A percentile compares a stretch with the other conserved stretches of the same genome.
phyloP scores from a whole-genome alignment of 2,113 vertebrate genomes.

The Ophthalmolycus amberensis region DNA sequence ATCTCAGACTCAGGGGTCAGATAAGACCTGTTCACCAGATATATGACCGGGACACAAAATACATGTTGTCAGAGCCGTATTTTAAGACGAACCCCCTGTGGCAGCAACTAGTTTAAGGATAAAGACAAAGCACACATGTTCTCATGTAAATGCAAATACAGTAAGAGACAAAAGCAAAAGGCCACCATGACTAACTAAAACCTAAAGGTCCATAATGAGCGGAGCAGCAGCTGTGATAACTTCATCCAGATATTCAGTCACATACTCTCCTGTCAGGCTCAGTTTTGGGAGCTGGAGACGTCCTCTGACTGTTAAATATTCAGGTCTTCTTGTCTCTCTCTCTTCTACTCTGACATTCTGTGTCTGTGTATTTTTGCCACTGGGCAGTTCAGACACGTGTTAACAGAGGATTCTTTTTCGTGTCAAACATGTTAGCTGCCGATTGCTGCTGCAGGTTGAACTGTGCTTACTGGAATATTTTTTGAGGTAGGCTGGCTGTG shows the following conservation, averaged over 20 bases:
- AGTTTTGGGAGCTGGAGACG: constrained; percentile 7
- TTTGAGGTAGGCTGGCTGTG: neutral
- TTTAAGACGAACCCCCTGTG: neutral
- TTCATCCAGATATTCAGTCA: neutral
- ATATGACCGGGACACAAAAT: neutral
- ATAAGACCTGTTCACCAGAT: no score
- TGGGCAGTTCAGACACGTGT: neutral
- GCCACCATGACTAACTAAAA: neutral
- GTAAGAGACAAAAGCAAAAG: no score
- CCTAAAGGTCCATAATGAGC: no score
- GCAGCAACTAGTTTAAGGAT: neutral
- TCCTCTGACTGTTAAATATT: constrained; percentile 24
- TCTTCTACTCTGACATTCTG: neutral
- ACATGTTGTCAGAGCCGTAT: neutral
- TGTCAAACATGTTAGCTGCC: no score
- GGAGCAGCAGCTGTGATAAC: no score
- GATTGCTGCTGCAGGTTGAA: neutral
- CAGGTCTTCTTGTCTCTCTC: no score
- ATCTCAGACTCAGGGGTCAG: no score
- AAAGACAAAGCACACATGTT: neutral
- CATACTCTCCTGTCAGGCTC: neutral
- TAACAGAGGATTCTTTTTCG: no score
- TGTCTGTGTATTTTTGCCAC: neutral
- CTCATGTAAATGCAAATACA: no score
- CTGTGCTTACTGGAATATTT: neutral